phyloP scores from a whole-genome alignment of 2,888 invertebrate species.

The Muscina levida region DNA sequence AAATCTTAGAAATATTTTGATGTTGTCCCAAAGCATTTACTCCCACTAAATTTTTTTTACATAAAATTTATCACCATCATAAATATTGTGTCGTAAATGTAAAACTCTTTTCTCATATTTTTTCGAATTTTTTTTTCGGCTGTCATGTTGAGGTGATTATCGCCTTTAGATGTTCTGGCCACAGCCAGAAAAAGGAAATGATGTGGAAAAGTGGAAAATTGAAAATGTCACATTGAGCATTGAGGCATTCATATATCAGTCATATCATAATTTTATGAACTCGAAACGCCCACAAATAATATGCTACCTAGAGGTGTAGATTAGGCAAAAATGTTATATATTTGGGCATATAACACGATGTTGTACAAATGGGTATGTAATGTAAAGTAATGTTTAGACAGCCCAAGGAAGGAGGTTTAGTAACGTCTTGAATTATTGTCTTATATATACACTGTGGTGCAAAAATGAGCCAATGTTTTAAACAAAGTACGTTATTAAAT shows the following conservation, averaged over 20 bases:
- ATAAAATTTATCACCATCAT: slow-evolving; percentile 1
- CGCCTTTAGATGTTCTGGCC: background rate
- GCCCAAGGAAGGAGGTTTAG: too few species aligned
- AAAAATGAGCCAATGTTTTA: too few species aligned
- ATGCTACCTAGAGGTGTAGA: too few species aligned
- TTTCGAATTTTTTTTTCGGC: background rate
- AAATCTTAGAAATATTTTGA: background rate
- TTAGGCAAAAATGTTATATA: background rate
- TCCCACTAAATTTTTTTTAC: background rate
- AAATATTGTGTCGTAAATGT: background rate
- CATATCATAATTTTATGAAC: slow-evolving; percentile 37
- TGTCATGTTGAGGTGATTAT: slow-evolving; percentile 15
- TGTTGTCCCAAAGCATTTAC: background rate
- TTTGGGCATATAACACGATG: too few species aligned
- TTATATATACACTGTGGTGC: too few species aligned
- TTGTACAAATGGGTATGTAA: too few species aligned
- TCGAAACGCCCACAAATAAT: slow-evolving; percentile 9
- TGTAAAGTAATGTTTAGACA: too few species aligned
- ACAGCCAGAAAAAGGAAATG: too few species aligned
- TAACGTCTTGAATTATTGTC: too few species aligned
- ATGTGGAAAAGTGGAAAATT: slow-evolving; percentile 21
- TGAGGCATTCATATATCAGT: slow-evolving; percentile 14
- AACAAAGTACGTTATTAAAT: too few species aligned
- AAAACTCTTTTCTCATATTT: slow-evolving; percentile 2
- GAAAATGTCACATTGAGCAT: slow-evolving; percentile 29